Percentiles rank a stretch among this genome's conserved stretches.
These are phyloP conservation scores for Trachelus stipa DNA, from an alignment of 2,888 invertebrate species.

Conservation along the genomic window DNA sequence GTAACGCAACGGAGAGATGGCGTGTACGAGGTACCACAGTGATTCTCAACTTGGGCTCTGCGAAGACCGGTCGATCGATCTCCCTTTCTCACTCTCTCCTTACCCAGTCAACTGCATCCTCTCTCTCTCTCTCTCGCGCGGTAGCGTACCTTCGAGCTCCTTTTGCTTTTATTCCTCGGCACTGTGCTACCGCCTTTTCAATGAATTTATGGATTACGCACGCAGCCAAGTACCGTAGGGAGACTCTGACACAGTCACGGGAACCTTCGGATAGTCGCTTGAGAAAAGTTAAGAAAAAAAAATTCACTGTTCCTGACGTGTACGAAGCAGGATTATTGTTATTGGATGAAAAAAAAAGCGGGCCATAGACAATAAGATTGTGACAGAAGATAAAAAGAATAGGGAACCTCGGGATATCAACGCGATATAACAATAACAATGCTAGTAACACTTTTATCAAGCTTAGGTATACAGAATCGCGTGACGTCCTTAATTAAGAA, in stretches of 20 bases:
- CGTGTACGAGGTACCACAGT: not conserved
- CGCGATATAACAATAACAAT: not conserved
- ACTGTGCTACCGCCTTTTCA: not conserved
- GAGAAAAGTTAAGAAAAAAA: too few relatives aligned
- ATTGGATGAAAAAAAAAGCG: not conserved
- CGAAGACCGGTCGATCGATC: not conserved
- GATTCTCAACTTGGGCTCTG: not conserved
- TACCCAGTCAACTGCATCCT: not conserved
- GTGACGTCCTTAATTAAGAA: not conserved
- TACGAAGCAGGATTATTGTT: not conserved
- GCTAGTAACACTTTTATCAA: not conserved
- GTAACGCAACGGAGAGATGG: not conserved
- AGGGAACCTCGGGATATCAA: not conserved
- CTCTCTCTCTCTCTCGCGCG: not conserved
- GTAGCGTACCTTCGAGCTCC: not conserved
- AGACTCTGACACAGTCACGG: not conserved
- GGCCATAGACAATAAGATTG: not conserved
- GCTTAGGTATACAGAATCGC: not conserved
- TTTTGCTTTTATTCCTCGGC: not conserved
- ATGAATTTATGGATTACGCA: not conserved
- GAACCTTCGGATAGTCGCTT: not conserved
- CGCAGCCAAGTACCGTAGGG: not conserved
- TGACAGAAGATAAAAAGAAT: not conserved
- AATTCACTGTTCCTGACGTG: too few relatives aligned
- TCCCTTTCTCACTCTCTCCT: not conserved